Evolutionary conservation across 2,888 invertebrate species (phyloP).

Genomic region (Zygothrica quintamaculata): DNA sequence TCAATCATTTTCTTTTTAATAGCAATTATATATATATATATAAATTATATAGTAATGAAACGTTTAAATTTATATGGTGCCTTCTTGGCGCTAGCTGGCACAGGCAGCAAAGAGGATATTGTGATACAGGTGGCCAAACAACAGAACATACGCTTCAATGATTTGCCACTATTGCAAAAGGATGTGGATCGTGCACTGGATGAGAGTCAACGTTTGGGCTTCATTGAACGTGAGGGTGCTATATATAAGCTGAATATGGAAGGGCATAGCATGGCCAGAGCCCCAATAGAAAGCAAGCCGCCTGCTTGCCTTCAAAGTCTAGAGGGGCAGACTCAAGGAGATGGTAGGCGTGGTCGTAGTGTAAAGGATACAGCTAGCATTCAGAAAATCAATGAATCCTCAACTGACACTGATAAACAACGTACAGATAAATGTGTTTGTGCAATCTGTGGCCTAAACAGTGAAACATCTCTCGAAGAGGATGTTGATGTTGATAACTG

Average conservation of each 20-base stretch:
- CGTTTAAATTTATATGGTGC: constrained; percentile 33
- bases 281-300: no score
- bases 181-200: constrained; percentile 40
- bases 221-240: constrained; percentile 25
- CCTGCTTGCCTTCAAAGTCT: no score
- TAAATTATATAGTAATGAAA: constrained; percentile 36
- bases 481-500: neutral
- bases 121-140: constrained; percentile 46
- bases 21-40: no score
- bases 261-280: no score
- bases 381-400: no score
- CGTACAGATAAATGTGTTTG: constrained; percentile 20
- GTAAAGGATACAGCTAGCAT: no score
- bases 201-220: constrained; percentile 33
- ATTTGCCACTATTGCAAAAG: constrained; percentile 33
- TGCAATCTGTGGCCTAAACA: constrained; percentile 19
- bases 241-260: constrained; percentile 23
- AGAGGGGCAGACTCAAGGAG: constrained; percentile 36
- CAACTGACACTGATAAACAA: no score
- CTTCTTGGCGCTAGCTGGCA: constrained; percentile 18
- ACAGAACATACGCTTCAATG: constrained; percentile 48
- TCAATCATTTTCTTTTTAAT: no score
- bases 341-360: constrained; percentile 18
- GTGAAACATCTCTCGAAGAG: constrained; percentile 18
- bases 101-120: constrained; percentile 46